Evolutionary conservation across 2,888 invertebrate species (phyloP).

Genomic region (Drosophila colorata): DNA sequence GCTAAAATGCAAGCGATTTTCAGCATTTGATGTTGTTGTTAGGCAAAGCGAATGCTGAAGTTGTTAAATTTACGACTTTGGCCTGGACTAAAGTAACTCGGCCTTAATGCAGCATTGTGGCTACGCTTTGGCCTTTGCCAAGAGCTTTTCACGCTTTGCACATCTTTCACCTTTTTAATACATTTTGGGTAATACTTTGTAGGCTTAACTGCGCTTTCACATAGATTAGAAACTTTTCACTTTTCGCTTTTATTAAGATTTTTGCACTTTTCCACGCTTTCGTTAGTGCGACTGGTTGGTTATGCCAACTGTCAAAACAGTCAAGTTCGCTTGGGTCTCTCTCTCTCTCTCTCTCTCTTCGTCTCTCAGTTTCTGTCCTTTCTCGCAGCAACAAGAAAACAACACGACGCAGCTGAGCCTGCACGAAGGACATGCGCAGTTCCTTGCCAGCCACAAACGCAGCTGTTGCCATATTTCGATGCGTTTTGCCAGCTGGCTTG

Average conservation of each 20-base stretch:
- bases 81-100: neutral
- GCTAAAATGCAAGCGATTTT: neutral
- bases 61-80: neutral
- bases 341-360: conserved; percentile 6
- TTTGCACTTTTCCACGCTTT: conserved; percentile 26
- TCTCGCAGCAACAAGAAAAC: conserved; percentile 30
- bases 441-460: conserved; percentile 7
- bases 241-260: conserved; percentile 7
- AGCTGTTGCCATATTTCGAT: conserved; percentile 40
- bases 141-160: conserved; percentile 7
- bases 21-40: too few species aligned
- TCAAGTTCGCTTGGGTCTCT: conserved; percentile 5
- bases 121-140: neutral
- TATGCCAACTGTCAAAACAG: conserved; percentile 56
- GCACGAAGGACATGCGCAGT: conserved; percentile 67
- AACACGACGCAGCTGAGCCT: conserved; percentile 54
- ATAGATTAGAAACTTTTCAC: conserved; percentile 20
- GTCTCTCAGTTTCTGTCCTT: neutral
- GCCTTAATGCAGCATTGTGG: neutral
- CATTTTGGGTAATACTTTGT: conserved; percentile 10
- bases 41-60: neutral
- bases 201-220: conserved; percentile 1
- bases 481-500: conserved; percentile 13
- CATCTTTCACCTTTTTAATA: conserved; percentile 52
- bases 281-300: conserved; percentile 35